Evolutionary conservation across 2,888 invertebrate genomes (phyloP).

Genomic region (Epistrophe eligans): DNA sequence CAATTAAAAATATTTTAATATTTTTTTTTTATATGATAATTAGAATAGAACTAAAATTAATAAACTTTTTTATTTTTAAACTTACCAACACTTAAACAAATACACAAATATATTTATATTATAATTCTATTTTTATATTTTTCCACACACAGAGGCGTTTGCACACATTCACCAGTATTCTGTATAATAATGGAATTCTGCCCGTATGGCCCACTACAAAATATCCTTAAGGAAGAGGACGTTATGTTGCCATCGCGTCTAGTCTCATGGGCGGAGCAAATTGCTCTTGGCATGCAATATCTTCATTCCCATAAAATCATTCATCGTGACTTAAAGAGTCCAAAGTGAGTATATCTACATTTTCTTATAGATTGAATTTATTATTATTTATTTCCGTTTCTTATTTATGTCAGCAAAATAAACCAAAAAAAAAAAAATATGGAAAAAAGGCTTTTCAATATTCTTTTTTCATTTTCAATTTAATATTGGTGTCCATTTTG

Average conservation of each 20-base stretch:
- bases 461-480: slow-evolving; percentile 1
- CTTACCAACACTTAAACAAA: not conserved
- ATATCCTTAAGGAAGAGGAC: slow-evolving; percentile 93
- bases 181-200: slow-evolving; percentile 99
- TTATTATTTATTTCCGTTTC: slow-evolving; percentile 21
- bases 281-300: slow-evolving; percentile 98
- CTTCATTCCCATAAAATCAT: slow-evolving; percentile 98
- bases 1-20: not conserved
- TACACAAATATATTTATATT: not conserved
- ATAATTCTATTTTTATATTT: not conserved
- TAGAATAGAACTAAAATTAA: not conserved
- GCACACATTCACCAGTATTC: slow-evolving; percentile 95
- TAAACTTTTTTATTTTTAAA: slow-evolving; percentile 5
- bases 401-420: not conserved
- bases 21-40: not conserved
- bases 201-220: slow-evolving; percentile 96
- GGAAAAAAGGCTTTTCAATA: not conserved
- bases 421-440: not conserved
- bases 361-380: slow-evolving; percentile 2
- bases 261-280: slow-evolving; percentile 97
- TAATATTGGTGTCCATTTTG: not conserved
- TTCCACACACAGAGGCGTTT: slow-evolving; percentile 90
- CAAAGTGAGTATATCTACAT: slow-evolving; percentile 91
- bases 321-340: slow-evolving; percentile 99
- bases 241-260: slow-evolving; percentile 93